A percentile compares a stretch with the other conserved stretches of the same genome.
These are phyloP conservation scores for Sorex araneus DNA, from an alignment of 2,113 vertebrate species.

Conservation along the genomic window DNA sequence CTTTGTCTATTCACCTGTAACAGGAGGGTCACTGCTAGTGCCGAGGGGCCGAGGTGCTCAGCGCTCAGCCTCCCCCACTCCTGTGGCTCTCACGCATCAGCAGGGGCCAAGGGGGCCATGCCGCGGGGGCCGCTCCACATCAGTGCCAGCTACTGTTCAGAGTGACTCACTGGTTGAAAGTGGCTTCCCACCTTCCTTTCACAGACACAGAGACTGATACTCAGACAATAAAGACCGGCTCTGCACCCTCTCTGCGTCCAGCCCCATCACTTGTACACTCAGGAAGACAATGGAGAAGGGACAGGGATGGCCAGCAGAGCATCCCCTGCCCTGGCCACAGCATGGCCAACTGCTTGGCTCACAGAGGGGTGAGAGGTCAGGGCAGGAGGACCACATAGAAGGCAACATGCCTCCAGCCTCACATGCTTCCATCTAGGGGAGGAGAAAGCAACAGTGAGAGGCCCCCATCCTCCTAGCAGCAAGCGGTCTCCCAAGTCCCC, in stretches of 20 bases:
- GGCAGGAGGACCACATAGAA: not conserved
- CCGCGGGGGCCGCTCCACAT: too few relatives aligned
- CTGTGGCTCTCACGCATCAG: not conserved
- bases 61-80: too few relatives aligned
- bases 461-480: not conserved
- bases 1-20: too few relatives aligned
- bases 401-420: not conserved
- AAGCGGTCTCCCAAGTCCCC: too few relatives aligned
- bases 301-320: not conserved
- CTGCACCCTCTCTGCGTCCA: accelerated
- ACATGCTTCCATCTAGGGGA: not conserved
- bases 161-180: too few relatives aligned
- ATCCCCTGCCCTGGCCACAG: too few relatives aligned
- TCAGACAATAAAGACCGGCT: accelerated
- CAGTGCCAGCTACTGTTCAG: accelerated
- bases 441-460: not conserved
- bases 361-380: too few relatives aligned
- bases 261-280: not conserved
- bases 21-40: too few relatives aligned
- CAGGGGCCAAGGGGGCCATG: not conserved
- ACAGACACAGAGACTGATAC: not conserved
- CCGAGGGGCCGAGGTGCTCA: not conserved
- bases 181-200: not conserved
- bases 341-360: too few relatives aligned
- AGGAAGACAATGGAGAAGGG: not conserved